A percentile compares a stretch with the other conserved stretches of the same genome.
Evolutionary conservation across 2,113 vertebrate species (phyloP).

Genomic region (Formicarius rufipectus): DNA sequence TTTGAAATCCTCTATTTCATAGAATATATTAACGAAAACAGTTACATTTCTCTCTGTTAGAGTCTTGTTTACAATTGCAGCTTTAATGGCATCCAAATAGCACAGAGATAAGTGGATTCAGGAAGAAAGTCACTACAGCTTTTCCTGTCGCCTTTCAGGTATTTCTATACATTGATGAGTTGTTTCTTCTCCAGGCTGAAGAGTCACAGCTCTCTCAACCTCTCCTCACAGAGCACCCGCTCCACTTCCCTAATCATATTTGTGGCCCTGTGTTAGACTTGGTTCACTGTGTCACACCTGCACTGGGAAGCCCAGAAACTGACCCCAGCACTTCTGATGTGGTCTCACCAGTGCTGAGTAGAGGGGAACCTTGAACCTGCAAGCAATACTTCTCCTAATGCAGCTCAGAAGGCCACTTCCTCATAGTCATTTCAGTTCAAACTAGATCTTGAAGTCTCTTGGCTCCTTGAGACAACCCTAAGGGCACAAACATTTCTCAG

Average conservation of each 20-base stretch:
- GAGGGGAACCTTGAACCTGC: not conserved
- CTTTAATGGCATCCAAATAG: not conserved
- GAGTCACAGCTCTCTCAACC: not conserved
- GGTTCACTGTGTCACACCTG: not conserved
- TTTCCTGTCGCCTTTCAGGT: too few species aligned
- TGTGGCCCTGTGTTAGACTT: not conserved
- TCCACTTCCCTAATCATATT: not conserved
- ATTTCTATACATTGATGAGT: not conserved
- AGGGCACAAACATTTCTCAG: not conserved
- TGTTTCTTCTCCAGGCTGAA: not conserved
- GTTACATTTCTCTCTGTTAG: not conserved
- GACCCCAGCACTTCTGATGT: not conserved
- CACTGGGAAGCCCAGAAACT: not conserved
- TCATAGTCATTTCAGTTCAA: not conserved
- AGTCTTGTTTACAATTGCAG: not conserved
- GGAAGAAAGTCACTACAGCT: not conserved
- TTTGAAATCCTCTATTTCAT: not conserved
- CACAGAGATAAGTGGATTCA: not conserved
- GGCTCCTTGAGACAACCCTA: not conserved
- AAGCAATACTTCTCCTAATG: not conserved
- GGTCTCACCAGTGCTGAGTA: fast-evolving
- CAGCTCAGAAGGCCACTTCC: not conserved
- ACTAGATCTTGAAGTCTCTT: not conserved
- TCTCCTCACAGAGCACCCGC: not conserved
- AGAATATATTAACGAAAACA: not conserved